A percentile compares a stretch with the other conserved stretches of the same genome.
Conservation (phyloP, 2,113 vertebrate species). For the Chrysemys picta region DNA sequence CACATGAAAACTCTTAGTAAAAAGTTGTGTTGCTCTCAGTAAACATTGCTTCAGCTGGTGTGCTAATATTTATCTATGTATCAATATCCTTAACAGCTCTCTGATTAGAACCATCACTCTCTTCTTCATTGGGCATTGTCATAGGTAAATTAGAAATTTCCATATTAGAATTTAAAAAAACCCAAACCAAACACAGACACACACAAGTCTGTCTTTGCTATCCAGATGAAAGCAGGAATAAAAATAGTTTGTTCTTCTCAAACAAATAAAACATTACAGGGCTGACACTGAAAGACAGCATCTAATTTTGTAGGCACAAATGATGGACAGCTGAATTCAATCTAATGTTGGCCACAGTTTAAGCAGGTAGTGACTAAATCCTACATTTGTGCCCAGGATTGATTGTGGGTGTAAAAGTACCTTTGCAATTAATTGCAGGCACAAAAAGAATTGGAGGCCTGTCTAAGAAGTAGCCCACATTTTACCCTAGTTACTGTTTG, state of each 20-base stretch:
- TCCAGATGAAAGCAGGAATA: neutral
- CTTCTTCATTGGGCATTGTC: neutral
- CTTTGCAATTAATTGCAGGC: neutral
- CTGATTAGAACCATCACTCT: neutral
- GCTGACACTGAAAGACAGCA: neutral
- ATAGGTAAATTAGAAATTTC: neutral
- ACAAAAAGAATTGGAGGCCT: fast-evolving
- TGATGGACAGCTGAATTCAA: neutral
- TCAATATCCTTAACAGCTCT: neutral
- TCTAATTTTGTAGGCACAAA: neutral
- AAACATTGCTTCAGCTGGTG: neutral
- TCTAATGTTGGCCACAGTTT: neutral
- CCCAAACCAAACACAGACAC: neutral
- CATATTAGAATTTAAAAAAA: neutral
- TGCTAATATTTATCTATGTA: neutral
- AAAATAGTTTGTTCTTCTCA: neutral
- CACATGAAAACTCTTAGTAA: neutral
- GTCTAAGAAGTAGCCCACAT: neutral
- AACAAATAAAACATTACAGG: neutral
- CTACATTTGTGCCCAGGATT: neutral
- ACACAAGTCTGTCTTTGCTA: neutral
- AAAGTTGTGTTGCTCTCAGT: fast-evolving
- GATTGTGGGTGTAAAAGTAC: neutral
- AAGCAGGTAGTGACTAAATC: neutral
- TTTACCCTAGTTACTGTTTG: neutral